These are phyloP conservation scores for Drosophila subquinaria DNA, from an alignment of 2,888 invertebrate genomes.

Conservation along the genomic window DNA sequence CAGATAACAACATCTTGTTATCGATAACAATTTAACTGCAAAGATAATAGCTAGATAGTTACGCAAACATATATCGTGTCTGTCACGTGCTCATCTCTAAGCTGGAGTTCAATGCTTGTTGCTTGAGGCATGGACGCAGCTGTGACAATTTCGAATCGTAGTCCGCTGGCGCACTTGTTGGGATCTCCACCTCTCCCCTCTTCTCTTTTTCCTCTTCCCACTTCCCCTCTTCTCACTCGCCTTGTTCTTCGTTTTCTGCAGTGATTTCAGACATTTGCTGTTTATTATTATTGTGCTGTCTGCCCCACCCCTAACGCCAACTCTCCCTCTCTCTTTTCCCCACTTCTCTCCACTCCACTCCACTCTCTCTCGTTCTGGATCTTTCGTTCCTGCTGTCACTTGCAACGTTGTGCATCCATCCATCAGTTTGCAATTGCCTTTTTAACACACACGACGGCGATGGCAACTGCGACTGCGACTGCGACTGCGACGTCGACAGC, in stretches of 20 bases:
- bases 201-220: too few relatives aligned
- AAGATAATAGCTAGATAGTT: background rate
- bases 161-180: constrained; percentile 31
- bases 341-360: background rate
- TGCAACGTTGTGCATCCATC: constrained; percentile 28
- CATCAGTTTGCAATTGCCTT: constrained; percentile 50
- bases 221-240: too few relatives aligned
- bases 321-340: background rate
- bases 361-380: constrained; percentile 2
- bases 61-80: too few relatives aligned
- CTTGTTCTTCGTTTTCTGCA: constrained; percentile 26
- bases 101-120: constrained; percentile 44
- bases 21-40: background rate
- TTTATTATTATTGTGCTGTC: constrained; percentile 45
- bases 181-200: background rate
- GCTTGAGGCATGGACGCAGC: constrained; percentile 35
- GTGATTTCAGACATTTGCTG: constrained; percentile 57
- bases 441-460: constrained; percentile 29
- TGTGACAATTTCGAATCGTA: constrained; percentile 45
- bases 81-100: constrained; percentile 27
- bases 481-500: background rate
- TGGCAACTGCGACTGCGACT: too few relatives aligned
- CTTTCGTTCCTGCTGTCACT: constrained; percentile 13
- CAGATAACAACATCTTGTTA: background rate
- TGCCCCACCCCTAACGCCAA: constrained; percentile 6